Base-by-base conservation (phyloP, 2,888 invertebrate species). In the Lycophotia porphyrea region DNA sequence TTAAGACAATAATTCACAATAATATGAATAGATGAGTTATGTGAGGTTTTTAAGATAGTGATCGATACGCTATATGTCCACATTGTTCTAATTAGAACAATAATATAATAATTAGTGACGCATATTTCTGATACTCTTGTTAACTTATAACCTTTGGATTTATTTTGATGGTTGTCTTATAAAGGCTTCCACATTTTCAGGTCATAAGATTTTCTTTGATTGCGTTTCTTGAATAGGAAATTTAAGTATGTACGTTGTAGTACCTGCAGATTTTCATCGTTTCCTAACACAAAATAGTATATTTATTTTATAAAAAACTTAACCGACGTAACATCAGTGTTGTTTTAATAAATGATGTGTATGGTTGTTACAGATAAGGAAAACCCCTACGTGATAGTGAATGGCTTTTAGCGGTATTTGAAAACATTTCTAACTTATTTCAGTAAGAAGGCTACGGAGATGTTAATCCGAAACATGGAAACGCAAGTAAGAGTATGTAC, bases 1-100 rank as follows among this genome's bases (percentile, higher is more conserved):
- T 9, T 58, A 13, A 11, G 8, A 27, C 31, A 31, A 21, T 31
- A 58, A 31, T 31, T 58, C 18, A 58, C 44, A 31, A 58, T 49
- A 42, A 27, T 44, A 21, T 7, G 5, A 52, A 60, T 44, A 13
- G 27, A 60, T 58, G 31, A 64, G 24, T 24, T n/a, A 70, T 52
- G 44, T 34, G 21, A 52, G 11, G 18, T 47, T 44, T 39, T 47
- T 15, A 11, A 47, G 79, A 81, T 80, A 36, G 24, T 11, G 55
- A 80, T 77, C 71, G 8, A 34, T 52, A 13, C 21, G 52, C 18
- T 31, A 15, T 31, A 52, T 8, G 18, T 49, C 27, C 5, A 31
- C 49, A 52, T 49, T 58, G 49, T 71, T 68, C 13, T 47, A 55
- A 72, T 76, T 49, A 81, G 27, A 81, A 60, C 63, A 64, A 55